These are phyloP conservation scores for Rhinoderma darwinii DNA, from an alignment of 2,113 vertebrate species.

Conservation along the genomic window DNA sequence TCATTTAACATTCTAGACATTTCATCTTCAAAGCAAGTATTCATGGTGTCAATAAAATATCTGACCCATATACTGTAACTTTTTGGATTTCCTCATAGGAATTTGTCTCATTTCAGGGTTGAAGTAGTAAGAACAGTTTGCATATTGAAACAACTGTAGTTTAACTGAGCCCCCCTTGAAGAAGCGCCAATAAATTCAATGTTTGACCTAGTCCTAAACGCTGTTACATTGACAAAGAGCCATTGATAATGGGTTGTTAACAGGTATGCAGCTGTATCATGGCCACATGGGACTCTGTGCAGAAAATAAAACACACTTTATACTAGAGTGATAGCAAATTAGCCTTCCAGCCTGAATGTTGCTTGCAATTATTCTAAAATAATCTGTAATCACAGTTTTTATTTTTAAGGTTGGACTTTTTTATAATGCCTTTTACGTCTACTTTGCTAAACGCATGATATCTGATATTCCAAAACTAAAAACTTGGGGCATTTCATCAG, in stretches of 20 bases:
- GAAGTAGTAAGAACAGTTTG: conserved; percentile 74
- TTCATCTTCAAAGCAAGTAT: conserved; percentile 72
- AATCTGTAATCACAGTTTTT: not conserved
- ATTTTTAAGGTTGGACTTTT: not conserved
- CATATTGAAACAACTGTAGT: conserved; percentile 68
- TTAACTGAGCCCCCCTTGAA: conserved; percentile 70
- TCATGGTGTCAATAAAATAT: conserved; percentile 67
- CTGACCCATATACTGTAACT: conserved; percentile 73
- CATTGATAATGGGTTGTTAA: conserved; percentile 72
- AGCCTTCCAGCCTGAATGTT: conserved; percentile 6
- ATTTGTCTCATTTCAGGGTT: conserved; percentile 74
- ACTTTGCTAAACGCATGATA: too few relatives aligned
- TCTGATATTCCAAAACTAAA: too few relatives aligned
- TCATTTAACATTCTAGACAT: conserved; percentile 64
- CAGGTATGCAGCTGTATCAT: conserved; percentile 67
- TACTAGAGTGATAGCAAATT: conserved; percentile 40
- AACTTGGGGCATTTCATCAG: too few relatives aligned
- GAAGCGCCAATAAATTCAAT: conserved; percentile 71
- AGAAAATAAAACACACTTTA: conserved; percentile 43
- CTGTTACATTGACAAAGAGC: conserved; percentile 73
- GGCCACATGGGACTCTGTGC: conserved; percentile 67
- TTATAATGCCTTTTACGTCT: not conserved
- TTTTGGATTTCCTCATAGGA: conserved; percentile 68
- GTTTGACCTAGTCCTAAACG: conserved; percentile 69
- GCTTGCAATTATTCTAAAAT: conserved; percentile 29